Percentiles rank a stretch among this genome's conserved stretches.
Evolutionary conservation across 2,797 vertebrate genomes (phyloP).

Genomic region (Hydrophis major): DNA sequence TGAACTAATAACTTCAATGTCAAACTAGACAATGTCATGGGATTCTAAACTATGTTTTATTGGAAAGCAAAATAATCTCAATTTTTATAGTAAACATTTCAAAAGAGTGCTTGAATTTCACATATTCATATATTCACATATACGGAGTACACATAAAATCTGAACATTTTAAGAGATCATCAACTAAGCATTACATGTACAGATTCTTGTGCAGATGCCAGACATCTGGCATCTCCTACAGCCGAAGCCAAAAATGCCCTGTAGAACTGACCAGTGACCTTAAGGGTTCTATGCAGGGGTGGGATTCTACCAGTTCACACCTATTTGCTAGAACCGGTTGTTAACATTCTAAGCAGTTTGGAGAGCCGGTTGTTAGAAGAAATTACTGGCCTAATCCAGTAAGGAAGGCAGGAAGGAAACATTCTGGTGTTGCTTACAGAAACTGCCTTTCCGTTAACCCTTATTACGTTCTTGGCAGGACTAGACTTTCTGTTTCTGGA

Average conservation of each 20-base stretch:
- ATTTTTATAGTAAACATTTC: neutral
- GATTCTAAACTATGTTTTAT: neutral
- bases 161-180: neutral
- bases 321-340: too few species aligned
- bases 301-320: too few species aligned
- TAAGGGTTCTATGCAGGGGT: neutral
- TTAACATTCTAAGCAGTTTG: too few species aligned
- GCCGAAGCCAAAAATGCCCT: neutral
- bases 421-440: too few species aligned
- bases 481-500: too few species aligned
- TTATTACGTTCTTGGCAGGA: too few species aligned
- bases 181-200: neutral
- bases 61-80: neutral
- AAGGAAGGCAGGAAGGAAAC: too few species aligned
- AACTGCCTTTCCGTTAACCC: too few species aligned
- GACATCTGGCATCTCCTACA: neutral
- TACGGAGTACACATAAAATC: neutral
- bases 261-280: neutral
- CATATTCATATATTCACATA: too few species aligned
- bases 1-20: slow-evolving; percentile 12
- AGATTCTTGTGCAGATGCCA: neutral
- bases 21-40: neutral
- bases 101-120: neutral
- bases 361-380: too few species aligned
- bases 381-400: too few species aligned